Conservation (phyloP, 2,113 vertebrate genomes). For the Sprattus sprattus region DNA sequence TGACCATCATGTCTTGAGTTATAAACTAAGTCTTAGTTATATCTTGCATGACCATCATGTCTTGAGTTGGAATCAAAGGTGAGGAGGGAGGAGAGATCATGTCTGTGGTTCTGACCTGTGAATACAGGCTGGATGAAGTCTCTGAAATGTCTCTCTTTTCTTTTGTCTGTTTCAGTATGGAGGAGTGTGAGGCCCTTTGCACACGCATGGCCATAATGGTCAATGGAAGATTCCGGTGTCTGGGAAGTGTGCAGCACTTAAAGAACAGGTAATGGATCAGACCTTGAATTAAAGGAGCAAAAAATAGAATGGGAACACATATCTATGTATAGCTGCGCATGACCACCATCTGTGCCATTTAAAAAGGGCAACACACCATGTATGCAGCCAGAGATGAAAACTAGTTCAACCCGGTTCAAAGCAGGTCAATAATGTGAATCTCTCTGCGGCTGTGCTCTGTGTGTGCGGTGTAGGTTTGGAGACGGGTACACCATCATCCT, state of each 20-base stretch:
- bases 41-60: background rate
- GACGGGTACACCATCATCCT: constrained; percentile 96
- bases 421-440: background rate
- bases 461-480: constrained; percentile 78
- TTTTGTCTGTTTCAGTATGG: constrained; percentile 80
- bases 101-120: background rate
- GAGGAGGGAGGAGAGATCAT: background rate
- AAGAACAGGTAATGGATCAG: constrained; percentile 83
- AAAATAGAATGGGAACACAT: background rate
- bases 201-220: constrained; percentile 99
- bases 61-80: background rate
- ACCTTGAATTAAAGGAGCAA: background rate
- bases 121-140: background rate
- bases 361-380: background rate
- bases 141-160: constrained; percentile 20
- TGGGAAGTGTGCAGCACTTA: constrained; percentile 95
- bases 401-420: background rate
- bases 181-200: constrained; percentile 95
- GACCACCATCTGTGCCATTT: background rate
- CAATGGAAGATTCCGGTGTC: constrained; percentile 92
- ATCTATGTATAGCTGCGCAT: background rate
- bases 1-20: background rate
- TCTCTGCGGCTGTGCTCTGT: background rate
- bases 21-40: background rate
- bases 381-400: background rate